Evolutionary conservation across 2,113 vertebrate genomes (phyloP), one percentile per base, ranked within the genome.

Genomic region (Rutilus rutilus): DNA sequence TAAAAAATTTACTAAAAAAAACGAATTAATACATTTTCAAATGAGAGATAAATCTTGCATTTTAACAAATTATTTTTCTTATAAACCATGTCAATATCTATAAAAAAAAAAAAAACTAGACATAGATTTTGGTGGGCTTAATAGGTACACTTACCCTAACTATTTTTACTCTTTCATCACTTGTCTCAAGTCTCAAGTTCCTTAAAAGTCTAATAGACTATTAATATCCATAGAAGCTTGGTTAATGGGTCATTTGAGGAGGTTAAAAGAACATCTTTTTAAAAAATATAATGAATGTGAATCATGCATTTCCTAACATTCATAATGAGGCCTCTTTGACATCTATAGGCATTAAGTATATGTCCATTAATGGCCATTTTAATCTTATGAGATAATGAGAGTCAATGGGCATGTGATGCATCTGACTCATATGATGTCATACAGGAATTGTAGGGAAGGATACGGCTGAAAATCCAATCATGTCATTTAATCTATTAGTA

Each of bases 381-480:
- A 88, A 92, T 89, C 82, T 86, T 87, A 90, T 90, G 86, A 88
- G 81, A 80, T 83, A 88, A 87, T 88, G 86, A 54, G 67, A 33
- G 8, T 87, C n/a, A 65, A 65, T 54, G 12, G 0, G 10, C 30
- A 57, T 36, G 30, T 39, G n/a, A 25, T 30, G 47, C 17, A 10
- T 6, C 25, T 52, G 74, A 15, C 50, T 19, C 14, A 19, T 17
- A 30, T 52, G 45, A 30, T 76, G 45, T 62, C 60, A 25, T 25
- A 12, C 10, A 62, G 21, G 60, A 25, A 62, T 57, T 57, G 5
- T 21, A 57, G 19, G 19, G 52, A 57, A 57, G 19, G 19, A 57
- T 21, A 6, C 52, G 21, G 52, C 19, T 25, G 60, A 62, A 62
- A 62, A 62, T 62, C 21, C 23, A 60, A 2, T 25, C 1, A 25